phyloP scores from a whole-genome alignment of 2,888 invertebrate species.

The Thereva unica region DNA sequence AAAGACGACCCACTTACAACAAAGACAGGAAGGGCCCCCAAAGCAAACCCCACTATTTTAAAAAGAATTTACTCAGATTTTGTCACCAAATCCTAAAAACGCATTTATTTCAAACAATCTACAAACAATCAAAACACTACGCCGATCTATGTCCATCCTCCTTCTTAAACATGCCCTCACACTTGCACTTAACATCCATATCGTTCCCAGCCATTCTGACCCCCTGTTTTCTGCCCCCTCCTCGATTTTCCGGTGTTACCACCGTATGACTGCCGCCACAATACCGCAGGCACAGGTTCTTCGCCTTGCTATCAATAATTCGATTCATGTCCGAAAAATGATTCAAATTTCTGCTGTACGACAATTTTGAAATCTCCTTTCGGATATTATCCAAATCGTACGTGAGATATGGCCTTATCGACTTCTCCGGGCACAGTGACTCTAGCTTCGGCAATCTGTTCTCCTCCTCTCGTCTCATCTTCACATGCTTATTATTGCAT shows the following conservation, averaged over 20 bases:
- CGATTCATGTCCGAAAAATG: conserved; percentile 44
- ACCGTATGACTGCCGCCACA: conserved; percentile 79
- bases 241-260: conserved; percentile 72
- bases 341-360: conserved; percentile 55
- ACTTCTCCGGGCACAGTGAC: conserved; percentile 63
- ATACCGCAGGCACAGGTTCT: conserved; percentile 62
- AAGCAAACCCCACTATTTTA: no score
- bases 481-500: conserved; percentile 70
- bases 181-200: no score
- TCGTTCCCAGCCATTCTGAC: no score
- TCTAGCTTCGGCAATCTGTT: conserved; percentile 60
- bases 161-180: no score
- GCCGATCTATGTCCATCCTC: no score
- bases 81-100: no score
- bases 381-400: conserved; percentile 68
- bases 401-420: conserved; percentile 71
- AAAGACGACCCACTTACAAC: no score
- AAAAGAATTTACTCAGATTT: no score
- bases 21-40: no score
- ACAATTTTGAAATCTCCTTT: conserved; percentile 43
- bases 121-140: no score
- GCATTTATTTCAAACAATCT: no score
- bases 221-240: conserved; percentile 53
- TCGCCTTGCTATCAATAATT: conserved; percentile 1
- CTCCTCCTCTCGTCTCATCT: conserved; percentile 68